Base-by-base conservation (phyloP, 1,140 invertebrate genomes). In the Lethrus apterus region DNA sequence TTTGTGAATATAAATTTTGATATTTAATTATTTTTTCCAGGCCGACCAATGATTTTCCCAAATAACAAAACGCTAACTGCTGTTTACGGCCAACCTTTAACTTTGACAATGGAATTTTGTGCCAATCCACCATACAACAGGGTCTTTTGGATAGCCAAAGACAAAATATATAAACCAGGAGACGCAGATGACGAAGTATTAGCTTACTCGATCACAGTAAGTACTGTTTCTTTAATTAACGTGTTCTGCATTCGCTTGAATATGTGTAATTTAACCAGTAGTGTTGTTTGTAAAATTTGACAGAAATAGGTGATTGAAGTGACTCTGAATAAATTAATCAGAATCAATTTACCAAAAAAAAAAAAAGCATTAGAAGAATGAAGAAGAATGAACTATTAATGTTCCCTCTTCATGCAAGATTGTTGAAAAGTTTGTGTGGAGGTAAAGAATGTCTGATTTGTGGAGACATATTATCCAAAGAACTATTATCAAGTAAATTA, bases 91-190 rank as follows among this genome's bases (percentile, higher is more conserved):
- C 70, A 72, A 14, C 71, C 71, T 0, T 46, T 74, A 18, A 72
- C 71, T 21, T 55, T 74, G 3, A 68, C 69, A 5, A 73, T 74
- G 50, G 72, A 74, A 60, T 74, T 74, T 54, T 74, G 72, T 57
- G 72, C 72, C 54, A 74, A 74, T 64, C 72, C 72, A 4, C 47
- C 57, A 3, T 64, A 63, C 40, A 64, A 49, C 19, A 66, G 61
- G 52, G 62, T 57, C 7, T 55, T 64, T 13, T 67, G 65, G 65
- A 65, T 67, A 21, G 57, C 62, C 9, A 65, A 60, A 49, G 56
- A 65, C 47, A 57, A 56, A 40, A 58, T 66, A 17, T 62, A 64
- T 41, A 48, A 44, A 24, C 65, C 65, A 8, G 65, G 65, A 21
- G 61, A 65, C 44, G 57, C 59, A 21, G 59, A 64, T 46, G 56